Percentiles rank a stretch among this genome's conserved stretches.
These are phyloP conservation scores for Drosophila paranaensis DNA, from an alignment of 2,888 invertebrate species.

Conservation along the genomic window DNA sequence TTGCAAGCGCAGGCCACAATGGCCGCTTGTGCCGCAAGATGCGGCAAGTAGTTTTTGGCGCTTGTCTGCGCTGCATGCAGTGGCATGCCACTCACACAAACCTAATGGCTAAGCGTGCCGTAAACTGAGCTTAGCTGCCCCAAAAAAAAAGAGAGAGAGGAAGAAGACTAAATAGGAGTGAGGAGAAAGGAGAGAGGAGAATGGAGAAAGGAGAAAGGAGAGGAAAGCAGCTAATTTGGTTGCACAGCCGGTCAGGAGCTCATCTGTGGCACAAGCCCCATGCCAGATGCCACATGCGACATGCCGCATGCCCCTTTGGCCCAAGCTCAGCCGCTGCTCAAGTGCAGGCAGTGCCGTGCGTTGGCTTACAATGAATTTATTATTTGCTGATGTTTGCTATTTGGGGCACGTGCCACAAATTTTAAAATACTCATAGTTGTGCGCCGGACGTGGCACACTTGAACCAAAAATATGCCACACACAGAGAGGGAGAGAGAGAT, in stretches of 20 bases:
- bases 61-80: slow-evolving; percentile 38
- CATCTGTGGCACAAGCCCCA: slow-evolving; percentile 1
- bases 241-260: slow-evolving; percentile 34
- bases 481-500: slow-evolving; percentile 32
- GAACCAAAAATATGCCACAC: slow-evolving; percentile 52
- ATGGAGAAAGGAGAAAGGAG: neutral
- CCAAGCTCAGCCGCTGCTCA: slow-evolving; percentile 1
- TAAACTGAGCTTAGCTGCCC: slow-evolving; percentile 48
- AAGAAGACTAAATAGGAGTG: neutral
- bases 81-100: slow-evolving; percentile 71
- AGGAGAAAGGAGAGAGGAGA: neutral
- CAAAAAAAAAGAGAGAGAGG: neutral
- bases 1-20: slow-evolving; percentile 21
- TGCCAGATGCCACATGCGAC: neutral
- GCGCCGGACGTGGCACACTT: slow-evolving; percentile 67
- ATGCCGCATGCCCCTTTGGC: neutral
- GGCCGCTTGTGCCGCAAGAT: slow-evolving; percentile 22
- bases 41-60: slow-evolving; percentile 8
- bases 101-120: slow-evolving; percentile 68
- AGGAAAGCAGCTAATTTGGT: slow-evolving; percentile 64
- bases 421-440: slow-evolving; percentile 71
- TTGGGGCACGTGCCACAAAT: slow-evolving; percentile 81
- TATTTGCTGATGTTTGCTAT: slow-evolving; percentile 83
- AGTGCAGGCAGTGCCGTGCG: slow-evolving; percentile 41
- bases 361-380: slow-evolving; percentile 76